Conservation (phyloP, 1,140 invertebrate species). For the Sminthurides bifidus region DNA sequence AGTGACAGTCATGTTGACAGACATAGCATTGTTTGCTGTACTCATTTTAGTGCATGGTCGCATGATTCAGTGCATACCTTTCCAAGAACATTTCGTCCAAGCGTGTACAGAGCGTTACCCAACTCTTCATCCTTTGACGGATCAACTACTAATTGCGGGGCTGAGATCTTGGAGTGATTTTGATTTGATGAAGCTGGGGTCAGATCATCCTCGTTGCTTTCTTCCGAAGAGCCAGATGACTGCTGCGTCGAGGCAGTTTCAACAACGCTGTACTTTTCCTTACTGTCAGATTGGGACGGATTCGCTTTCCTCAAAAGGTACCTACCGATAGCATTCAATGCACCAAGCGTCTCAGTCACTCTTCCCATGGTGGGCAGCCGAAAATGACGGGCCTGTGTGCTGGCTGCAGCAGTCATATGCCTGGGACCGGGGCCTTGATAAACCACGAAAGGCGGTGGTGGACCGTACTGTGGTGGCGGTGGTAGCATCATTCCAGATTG, state of each 20-base stretch:
- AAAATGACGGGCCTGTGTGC: slow-evolving; percentile 21
- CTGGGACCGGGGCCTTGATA: too few species aligned
- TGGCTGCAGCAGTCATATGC: too few species aligned
- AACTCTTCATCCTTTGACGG: slow-evolving; percentile 40
- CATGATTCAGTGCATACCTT: slow-evolving; percentile 37
- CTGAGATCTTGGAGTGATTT: slow-evolving; percentile 10
- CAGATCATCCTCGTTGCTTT: slow-evolving; percentile 7
- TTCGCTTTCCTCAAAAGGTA: slow-evolving; percentile 67
- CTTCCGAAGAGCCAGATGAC: neutral
- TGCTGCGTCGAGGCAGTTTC: neutral
- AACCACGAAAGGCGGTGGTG: too few species aligned
- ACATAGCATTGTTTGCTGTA: too few species aligned
- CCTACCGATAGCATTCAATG: slow-evolving; percentile 66
- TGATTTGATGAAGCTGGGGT: slow-evolving; percentile 1
- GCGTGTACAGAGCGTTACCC: slow-evolving; percentile 61
- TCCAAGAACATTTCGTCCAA: slow-evolving; percentile 66
- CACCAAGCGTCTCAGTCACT: slow-evolving; percentile 47
- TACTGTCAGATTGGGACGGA: slow-evolving; percentile 8
- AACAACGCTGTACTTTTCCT: neutral
- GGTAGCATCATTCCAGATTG: too few species aligned
- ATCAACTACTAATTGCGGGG: neutral
- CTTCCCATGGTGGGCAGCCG: slow-evolving; percentile 14
- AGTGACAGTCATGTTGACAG: too few species aligned
- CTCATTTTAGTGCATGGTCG: too few species aligned
- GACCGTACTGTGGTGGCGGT: too few species aligned